phyloP scores from a whole-genome alignment of 1,140 invertebrate species.

The Diuraphis noxia region DNA sequence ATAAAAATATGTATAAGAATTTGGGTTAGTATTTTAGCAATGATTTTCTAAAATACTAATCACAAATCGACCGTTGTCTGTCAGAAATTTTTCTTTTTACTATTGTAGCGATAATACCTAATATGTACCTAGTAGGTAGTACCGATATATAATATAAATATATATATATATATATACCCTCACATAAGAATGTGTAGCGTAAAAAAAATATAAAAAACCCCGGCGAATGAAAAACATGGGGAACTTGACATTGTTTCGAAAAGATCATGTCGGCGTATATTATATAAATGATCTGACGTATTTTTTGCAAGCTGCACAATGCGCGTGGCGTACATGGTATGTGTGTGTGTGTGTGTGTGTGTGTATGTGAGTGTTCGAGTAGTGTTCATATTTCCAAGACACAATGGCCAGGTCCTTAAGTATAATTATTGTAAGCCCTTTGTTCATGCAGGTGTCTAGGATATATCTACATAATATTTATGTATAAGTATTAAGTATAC shows the following conservation, averaged over 20 bases:
- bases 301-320: background rate
- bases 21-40: too few species aligned
- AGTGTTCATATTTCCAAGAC: background rate
- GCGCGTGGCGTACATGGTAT: background rate
- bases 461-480: background rate
- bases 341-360: background rate
- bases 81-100: background rate
- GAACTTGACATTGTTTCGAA: conserved; percentile 6
- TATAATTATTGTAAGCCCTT: conserved; percentile 10
- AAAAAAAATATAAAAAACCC: background rate
- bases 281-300: background rate
- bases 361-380: background rate
- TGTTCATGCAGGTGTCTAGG: background rate
- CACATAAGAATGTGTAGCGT: background rate
- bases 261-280: background rate
- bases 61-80: background rate
- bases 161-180: background rate
- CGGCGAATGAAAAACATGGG: background rate
- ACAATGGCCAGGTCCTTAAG: background rate
- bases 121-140: too few species aligned
- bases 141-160: background rate
- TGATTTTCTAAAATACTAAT: too few species aligned
- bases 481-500: background rate
- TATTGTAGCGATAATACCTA: background rate
- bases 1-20: background rate